Base-by-base conservation (phyloP, 2,888 invertebrate genomes). In the Heliothis peltigera region DNA sequence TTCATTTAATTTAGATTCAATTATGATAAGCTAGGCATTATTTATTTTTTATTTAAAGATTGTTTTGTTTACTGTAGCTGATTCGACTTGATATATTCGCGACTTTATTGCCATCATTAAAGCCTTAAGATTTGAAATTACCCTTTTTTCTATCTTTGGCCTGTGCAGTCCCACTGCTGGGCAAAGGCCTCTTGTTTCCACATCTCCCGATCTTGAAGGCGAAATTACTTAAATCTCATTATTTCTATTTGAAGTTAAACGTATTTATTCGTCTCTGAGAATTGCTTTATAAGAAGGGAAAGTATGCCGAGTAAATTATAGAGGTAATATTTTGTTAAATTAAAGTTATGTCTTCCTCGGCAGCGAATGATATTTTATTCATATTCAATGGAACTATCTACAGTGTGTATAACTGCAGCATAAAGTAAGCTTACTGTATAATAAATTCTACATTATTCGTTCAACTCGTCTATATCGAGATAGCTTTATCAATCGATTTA, bases 371-470 rank as follows among this genome's bases (percentile, higher is more conserved):
- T 39, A n/a, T 4, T 15, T 39, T n/a, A 39, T 39, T 39, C 10
- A 39, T n/a, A 39, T 39, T 39, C 39, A 15, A n/a, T 39, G 39
- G n/a, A 39, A 39, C 39, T 39, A 15, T 46, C 43, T 39, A 28
- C 39, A 42, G 46, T 12, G 8, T 32, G 4, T 17, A 39, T 65
- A 46, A 59, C 51, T 60, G 15, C 35, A 35, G 48, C 35, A 53
- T 53, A 61, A 53, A 61, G 8, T 44, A 22, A 51, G 39, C 32
- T 44, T 21, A 17, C 39, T 25, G 53, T 65, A 39, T 54, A 46
- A 52, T 55, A 58, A 60, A 64, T 52, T 46, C 47, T 62, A 55
- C 59, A 71, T 68, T 76, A 64, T 75, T 75, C 55, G 58, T 70
- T 56, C 56, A 43, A 70, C 44, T 64, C 39, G 39, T 39, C 44